Evolutionary conservation across 2,888 invertebrate genomes (phyloP), one percentile per base, ranked within the genome.

Genomic region (Spodoptera picta): DNA sequence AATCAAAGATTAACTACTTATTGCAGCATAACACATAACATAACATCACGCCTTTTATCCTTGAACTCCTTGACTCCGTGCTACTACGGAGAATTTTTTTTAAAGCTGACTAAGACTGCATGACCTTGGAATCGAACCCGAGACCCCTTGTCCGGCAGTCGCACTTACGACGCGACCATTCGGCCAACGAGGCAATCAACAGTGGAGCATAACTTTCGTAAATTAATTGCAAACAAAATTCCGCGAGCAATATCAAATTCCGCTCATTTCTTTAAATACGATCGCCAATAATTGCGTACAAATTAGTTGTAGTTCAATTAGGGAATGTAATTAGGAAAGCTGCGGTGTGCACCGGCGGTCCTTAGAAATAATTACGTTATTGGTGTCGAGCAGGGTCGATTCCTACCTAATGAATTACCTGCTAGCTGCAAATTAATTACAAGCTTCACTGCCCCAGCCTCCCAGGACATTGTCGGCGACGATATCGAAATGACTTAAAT

Each of bases 381-480:
- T 79, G 82, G 77, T 74, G 75, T 74, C 69, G 75, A 80, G 75
- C 75, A 70, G 77, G 71, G 69, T 82, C 84, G 83, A 81, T 82
- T 83, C 69, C 80, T 73, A 79, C 80, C 84, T 87, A 87, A 88
- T 89, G 87, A 88, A 89, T 87, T 88, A 86, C 83, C 80, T 79
- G 73, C 78, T 79, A 81, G 77, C 84, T 80, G 83, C 82, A 86
- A 87, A 88, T 89, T 88, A 87, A 89, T 90, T 89, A 87, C 79
- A 81, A 60, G 79, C 78, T 70, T 59, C 75, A 77, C 63, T 81
- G 82, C 70, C 55, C 70, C 81, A 69, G 69, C 72, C 73, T 78
- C 80, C 72, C 65, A 74, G 76, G 79, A 77, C 75, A 75, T 75
- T 69, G 64, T 69, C 65, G 63, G 65, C 67, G 59, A 52, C 73